A percentile compares a stretch with the other conserved stretches of the same genome.
Conservation (phyloP, 2,888 invertebrate genomes). For the Temnothorax ravouxi region DNA sequence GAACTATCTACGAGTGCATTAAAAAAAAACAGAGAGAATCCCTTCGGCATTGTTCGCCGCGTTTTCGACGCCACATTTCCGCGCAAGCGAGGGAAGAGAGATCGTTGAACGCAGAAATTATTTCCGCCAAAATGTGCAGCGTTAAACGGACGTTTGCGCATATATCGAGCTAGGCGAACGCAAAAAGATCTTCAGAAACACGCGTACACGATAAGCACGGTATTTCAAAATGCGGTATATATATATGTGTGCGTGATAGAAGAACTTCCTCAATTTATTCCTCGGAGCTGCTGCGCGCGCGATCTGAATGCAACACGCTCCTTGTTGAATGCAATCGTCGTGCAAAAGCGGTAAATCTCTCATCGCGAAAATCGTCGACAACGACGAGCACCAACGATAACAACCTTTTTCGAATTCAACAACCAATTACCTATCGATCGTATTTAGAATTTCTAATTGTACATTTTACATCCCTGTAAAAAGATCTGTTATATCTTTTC, state of each 20-base stretch:
- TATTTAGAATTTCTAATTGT: slow-evolving; percentile 8
- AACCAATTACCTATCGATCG: slow-evolving; percentile 23
- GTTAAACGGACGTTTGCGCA: slow-evolving; percentile 20
- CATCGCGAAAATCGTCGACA: slow-evolving; percentile 20
- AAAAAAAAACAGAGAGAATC: not conserved
- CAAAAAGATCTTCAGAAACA: slow-evolving; percentile 34
- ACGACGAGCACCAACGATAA: slow-evolving; percentile 6
- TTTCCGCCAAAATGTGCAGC: slow-evolving; percentile 3
- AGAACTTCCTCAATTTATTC: slow-evolving; percentile 56
- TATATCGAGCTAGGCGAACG: not conserved
- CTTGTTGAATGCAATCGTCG: slow-evolving; percentile 30
- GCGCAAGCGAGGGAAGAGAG: not conserved
- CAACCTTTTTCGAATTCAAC: slow-evolving; percentile 18
- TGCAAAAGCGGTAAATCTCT: slow-evolving; percentile 39
- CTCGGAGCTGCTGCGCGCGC: slow-evolving; percentile 20
- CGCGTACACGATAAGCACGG: slow-evolving; percentile 42
- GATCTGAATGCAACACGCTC: slow-evolving; percentile 34
- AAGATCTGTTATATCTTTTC: not conserved
- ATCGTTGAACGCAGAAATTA: slow-evolving; percentile 24
- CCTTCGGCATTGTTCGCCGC: not conserved
- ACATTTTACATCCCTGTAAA: not conserved
- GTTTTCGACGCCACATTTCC: slow-evolving; percentile 3
- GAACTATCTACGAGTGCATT: not conserved
- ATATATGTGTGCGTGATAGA: not conserved
- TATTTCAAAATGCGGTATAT: slow-evolving; percentile 34